Conservation (phyloP, 2,797 vertebrate genomes). For the Anniella stebbinsi region DNA sequence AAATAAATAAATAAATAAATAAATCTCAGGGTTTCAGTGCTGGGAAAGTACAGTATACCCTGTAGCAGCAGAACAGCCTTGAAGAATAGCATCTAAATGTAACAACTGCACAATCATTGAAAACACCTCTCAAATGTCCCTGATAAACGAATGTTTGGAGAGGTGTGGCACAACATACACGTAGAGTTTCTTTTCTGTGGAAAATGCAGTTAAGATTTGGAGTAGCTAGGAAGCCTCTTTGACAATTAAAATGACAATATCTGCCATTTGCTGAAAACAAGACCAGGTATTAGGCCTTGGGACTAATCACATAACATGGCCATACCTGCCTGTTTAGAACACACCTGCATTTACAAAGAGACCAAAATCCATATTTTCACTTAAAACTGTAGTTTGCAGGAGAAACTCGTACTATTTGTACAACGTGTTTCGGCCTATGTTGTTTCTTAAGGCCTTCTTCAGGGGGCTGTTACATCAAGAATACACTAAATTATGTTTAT, state of each 20-base stretch:
- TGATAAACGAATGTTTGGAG: neutral
- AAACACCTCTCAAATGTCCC: neutral
- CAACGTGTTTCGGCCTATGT: too few relatives aligned
- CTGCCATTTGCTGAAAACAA: neutral
- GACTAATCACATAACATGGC: neutral
- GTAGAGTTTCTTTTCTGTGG: neutral
- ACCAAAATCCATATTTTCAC: neutral
- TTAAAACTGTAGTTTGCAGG: neutral
- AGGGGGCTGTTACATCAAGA: too few relatives aligned
- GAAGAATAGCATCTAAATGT: neutral
- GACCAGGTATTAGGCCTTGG: neutral
- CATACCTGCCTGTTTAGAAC: constrained; percentile 1
- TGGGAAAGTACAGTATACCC: neutral
- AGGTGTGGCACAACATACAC: too few relatives aligned
- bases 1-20: neutral
- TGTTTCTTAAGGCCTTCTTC: too few relatives aligned
- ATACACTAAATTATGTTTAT: too few relatives aligned
- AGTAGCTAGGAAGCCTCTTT: neutral
- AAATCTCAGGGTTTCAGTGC: neutral
- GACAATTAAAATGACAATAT: neutral
- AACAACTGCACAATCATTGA: neutral
- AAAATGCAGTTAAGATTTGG: constrained; percentile 10
- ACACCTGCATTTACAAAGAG: neutral
- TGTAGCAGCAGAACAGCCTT: neutral
- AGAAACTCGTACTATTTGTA: too few relatives aligned